Conservation (phyloP, 2,797 vertebrate genomes). For the Nasua narica region DNA sequence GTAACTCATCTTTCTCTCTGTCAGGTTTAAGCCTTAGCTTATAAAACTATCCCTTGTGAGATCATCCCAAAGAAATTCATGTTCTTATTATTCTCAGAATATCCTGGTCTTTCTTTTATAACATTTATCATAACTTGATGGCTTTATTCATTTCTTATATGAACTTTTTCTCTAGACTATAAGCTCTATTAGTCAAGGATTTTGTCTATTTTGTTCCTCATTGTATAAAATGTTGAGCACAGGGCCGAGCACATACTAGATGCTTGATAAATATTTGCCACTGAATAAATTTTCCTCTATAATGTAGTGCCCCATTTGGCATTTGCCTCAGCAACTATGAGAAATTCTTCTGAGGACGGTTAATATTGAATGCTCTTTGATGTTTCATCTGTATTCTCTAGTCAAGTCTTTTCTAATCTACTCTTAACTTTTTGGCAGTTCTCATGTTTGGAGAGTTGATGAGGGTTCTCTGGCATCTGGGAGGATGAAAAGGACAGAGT, state of each 20-base stretch:
- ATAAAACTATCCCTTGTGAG: not conserved
- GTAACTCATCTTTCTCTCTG: not conserved
- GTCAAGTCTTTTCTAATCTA: conserved; percentile 15
- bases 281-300: not conserved
- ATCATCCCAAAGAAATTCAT: not conserved
- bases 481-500: not conserved
- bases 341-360: not conserved
- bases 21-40: not conserved
- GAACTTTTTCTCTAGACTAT: not conserved
- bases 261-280: not conserved
- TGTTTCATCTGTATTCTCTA: not conserved
- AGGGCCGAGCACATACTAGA: not conserved
- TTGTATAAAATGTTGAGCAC: not conserved
- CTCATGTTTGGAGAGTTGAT: not conserved
- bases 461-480: not conserved
- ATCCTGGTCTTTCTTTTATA: not conserved
- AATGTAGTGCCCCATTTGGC: not conserved
- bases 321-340: not conserved
- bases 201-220: not conserved
- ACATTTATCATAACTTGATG: not conserved
- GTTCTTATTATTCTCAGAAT: not conserved
- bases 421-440: conserved; percentile 19
- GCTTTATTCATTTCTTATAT: not conserved
- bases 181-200: not conserved
- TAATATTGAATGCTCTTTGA: not conserved